Evolutionary conservation across 2,113 vertebrate genomes (phyloP).

Genomic region (Petroica traversi): DNA sequence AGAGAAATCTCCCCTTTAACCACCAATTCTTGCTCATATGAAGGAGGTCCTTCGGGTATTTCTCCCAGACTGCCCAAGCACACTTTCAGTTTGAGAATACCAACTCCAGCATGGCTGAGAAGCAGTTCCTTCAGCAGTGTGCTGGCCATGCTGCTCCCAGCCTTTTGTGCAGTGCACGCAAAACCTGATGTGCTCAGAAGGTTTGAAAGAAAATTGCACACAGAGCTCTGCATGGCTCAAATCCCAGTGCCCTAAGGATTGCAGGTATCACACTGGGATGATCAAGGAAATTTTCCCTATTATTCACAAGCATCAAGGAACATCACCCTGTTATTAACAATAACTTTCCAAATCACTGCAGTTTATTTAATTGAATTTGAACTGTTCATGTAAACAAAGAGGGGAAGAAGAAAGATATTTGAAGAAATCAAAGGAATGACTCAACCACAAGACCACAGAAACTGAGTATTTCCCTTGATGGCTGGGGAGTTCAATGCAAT

Average conservation of each 20-base stretch:
- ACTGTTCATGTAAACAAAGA: conserved; percentile 4
- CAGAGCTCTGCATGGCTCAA: rapidly evolving
- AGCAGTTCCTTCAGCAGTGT: neutral
- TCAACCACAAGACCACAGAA: conserved; percentile 30
- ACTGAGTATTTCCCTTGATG: neutral
- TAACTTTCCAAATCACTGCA: neutral
- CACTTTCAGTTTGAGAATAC: neutral
- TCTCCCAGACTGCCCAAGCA: neutral
- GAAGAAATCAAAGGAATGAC: conserved; percentile 32
- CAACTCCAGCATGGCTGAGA: neutral
- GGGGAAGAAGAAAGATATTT: neutral
- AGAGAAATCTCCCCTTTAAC: neutral
- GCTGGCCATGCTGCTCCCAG: neutral
- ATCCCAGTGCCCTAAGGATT: neutral
- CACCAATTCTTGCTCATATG: rapidly evolving
- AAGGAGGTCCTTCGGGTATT: neutral
- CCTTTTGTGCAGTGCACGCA: rapidly evolving
- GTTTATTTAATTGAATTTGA: neutral
- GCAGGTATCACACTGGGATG: rapidly evolving
- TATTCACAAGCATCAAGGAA: neutral
- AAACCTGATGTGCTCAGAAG: rapidly evolving
- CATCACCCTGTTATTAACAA: neutral
- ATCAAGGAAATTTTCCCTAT: neutral
- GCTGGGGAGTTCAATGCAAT: conserved; percentile 11
- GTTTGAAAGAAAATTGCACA: neutral